These are phyloP conservation scores for Acheta domesticus DNA, from an alignment of 2,888 invertebrate genomes.

Conservation along the genomic window DNA sequence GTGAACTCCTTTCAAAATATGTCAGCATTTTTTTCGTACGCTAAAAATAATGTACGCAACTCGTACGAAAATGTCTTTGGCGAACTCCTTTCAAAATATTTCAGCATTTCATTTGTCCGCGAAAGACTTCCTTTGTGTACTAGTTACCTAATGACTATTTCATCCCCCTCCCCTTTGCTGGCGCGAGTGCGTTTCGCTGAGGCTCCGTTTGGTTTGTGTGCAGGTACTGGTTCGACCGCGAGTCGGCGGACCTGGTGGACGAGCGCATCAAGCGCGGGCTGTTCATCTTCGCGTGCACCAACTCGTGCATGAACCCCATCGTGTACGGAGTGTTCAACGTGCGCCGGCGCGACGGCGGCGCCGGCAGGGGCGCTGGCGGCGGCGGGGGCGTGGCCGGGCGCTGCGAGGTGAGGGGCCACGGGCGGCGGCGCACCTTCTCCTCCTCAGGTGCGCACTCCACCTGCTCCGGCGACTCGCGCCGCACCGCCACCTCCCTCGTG, in stretches of 20 bases:
- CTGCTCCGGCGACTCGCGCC: not conserved
- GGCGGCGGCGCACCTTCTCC: slow-evolving; percentile 6
- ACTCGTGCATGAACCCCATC: slow-evolving; percentile 94
- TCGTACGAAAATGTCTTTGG: too few relatives aligned
- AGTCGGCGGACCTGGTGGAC: slow-evolving; percentile 66
- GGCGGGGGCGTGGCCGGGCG: not conserved
- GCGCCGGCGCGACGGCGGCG: slow-evolving; percentile 46
- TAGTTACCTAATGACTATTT: too few relatives aligned
- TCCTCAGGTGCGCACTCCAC: slow-evolving; percentile 23
- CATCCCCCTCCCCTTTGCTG: too few relatives aligned
- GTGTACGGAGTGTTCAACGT: slow-evolving; percentile 90
- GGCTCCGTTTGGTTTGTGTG: too few relatives aligned
- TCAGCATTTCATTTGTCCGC: too few relatives aligned
- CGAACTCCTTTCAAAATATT: too few relatives aligned
- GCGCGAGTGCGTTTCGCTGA: too few relatives aligned
- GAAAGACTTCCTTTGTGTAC: too few relatives aligned
- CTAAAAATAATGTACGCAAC: too few relatives aligned
- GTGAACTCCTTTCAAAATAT: too few relatives aligned
- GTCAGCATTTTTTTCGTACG: too few relatives aligned
- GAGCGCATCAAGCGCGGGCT: slow-evolving; percentile 77
- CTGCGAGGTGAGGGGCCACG: not conserved
- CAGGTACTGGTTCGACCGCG: slow-evolving; percentile 80
- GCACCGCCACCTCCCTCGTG: not conserved
- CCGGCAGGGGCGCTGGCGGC: not conserved
- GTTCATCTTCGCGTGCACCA: slow-evolving; percentile 92